Percentiles rank a stretch among this genome's conserved stretches.
These are phyloP conservation scores for Atlantisia rogersi DNA, from an alignment of 2,113 vertebrate genomes.

Conservation along the genomic window DNA sequence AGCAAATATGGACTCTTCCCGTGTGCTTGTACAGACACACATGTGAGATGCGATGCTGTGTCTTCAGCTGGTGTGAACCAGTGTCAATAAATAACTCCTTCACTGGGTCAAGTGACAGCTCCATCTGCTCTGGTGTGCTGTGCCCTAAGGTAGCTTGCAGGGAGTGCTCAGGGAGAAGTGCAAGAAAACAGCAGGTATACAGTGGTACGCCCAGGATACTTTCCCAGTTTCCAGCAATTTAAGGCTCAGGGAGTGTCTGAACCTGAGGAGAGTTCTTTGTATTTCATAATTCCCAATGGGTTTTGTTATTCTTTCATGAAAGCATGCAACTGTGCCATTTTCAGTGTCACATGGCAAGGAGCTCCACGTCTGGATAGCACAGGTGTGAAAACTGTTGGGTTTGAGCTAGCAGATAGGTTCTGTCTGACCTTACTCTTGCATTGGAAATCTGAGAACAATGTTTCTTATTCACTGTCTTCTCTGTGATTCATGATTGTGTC, in stretches of 20 bases:
- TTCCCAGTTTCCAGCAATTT: neutral
- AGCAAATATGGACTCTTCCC: neutral
- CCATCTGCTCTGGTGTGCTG: neutral
- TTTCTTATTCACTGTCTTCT: neutral
- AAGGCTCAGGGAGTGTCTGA: neutral
- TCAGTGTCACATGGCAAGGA: neutral
- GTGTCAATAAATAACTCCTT: neutral
- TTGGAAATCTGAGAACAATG: neutral
- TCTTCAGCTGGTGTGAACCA: neutral
- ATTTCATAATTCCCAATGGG: neutral
- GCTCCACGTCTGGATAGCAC: neutral
- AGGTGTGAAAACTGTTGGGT: neutral
- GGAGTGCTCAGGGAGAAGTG: neutral
- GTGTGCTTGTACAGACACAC: fast-evolving
- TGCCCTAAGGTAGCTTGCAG: neutral
- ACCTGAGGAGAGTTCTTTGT: neutral
- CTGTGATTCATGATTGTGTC: neutral
- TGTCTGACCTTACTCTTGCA: neutral
- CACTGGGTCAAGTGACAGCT: neutral
- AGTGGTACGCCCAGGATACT: neutral
- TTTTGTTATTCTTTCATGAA: neutral
- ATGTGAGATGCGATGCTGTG: fast-evolving
- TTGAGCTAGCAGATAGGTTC: neutral
- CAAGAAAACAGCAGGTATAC: neutral
- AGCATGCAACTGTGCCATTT: neutral